Conservation (phyloP, 2,888 invertebrate species). For the Nudaria mundana region DNA sequence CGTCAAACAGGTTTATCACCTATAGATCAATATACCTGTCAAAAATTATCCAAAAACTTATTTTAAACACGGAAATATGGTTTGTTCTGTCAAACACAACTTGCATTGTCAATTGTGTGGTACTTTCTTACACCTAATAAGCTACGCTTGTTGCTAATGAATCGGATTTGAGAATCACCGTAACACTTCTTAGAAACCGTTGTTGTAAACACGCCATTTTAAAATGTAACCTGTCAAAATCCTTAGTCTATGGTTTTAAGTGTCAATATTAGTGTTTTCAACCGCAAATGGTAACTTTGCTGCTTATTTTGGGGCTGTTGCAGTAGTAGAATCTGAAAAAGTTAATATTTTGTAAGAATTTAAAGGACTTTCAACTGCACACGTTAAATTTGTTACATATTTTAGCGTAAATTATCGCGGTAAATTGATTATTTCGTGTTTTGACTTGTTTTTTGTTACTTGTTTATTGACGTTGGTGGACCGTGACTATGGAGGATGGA, state of each 20-base stretch:
- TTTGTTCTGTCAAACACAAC: slow-evolving; percentile 20
- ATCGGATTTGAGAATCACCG: slow-evolving; percentile 54
- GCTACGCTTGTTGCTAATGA: slow-evolving; percentile 54
- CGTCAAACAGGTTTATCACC: neutral
- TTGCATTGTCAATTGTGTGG: slow-evolving; percentile 26
- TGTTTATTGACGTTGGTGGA: slow-evolving; percentile 26
- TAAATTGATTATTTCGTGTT: slow-evolving; percentile 66
- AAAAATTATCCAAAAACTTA: slow-evolving; percentile 10
- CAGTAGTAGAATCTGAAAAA: slow-evolving; percentile 11
- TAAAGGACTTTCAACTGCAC: slow-evolving; percentile 12
- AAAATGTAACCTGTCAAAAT: slow-evolving; percentile 17
- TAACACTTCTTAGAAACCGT: slow-evolving; percentile 50
- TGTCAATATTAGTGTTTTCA: neutral
- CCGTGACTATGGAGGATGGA: slow-evolving; percentile 25
- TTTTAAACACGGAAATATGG: slow-evolving; percentile 24
- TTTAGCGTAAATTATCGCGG: slow-evolving; percentile 51
- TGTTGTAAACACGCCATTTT: slow-evolving; percentile 32
- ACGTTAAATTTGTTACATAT: slow-evolving; percentile 29
- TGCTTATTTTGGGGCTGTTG: slow-evolving; percentile 3
- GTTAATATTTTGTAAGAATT: neutral
- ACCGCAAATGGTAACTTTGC: slow-evolving; percentile 8
- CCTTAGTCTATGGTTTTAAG: neutral
- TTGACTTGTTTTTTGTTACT: slow-evolving; percentile 32
- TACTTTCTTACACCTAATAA: slow-evolving; percentile 50
- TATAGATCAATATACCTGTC: slow-evolving; percentile 1